Evolutionary conservation across 2,888 invertebrate species (phyloP).

Genomic region (Parnassius smintheus): DNA sequence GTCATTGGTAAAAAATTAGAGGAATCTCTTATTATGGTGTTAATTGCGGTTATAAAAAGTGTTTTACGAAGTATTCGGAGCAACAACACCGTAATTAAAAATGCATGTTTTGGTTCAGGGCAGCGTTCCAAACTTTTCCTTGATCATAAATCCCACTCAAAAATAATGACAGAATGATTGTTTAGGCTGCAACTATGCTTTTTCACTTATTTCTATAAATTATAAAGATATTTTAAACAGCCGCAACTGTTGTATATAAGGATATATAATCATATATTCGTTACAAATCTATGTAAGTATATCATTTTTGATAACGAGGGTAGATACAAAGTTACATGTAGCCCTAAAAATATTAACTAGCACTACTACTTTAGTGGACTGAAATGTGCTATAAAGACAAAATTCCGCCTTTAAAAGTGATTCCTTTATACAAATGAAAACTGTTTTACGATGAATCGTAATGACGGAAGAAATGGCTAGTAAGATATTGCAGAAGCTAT

Average conservation of each 20-base stretch:
- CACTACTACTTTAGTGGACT: constrained; percentile 53
- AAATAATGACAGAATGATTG: background rate
- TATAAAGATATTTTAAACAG: background rate
- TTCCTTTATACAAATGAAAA: constrained; percentile 43
- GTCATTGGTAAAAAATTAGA: no score
- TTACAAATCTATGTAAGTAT: no score
- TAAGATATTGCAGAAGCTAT: constrained; percentile 15
- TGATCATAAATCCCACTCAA: background rate
- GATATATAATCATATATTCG: no score
- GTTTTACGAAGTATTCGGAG: no score
- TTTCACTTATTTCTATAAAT: no score
- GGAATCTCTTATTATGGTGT: no score
- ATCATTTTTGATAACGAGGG: background rate
- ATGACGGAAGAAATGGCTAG: constrained; percentile 30
- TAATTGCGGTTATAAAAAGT: no score
- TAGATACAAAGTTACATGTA: constrained; percentile 40
- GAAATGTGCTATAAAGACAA: constrained; percentile 55
- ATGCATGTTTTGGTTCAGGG: background rate
- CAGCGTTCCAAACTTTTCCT: background rate
- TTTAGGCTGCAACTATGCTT: no score
- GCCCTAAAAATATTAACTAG: constrained; percentile 44
- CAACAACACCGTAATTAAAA: no score
- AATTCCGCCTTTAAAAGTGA: constrained; percentile 50
- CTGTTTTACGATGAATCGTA: constrained; percentile 40
- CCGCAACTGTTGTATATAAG: background rate